These are phyloP conservation scores for Jacana jacana DNA, from an alignment of 2,113 vertebrate genomes.

Conservation along the genomic window DNA sequence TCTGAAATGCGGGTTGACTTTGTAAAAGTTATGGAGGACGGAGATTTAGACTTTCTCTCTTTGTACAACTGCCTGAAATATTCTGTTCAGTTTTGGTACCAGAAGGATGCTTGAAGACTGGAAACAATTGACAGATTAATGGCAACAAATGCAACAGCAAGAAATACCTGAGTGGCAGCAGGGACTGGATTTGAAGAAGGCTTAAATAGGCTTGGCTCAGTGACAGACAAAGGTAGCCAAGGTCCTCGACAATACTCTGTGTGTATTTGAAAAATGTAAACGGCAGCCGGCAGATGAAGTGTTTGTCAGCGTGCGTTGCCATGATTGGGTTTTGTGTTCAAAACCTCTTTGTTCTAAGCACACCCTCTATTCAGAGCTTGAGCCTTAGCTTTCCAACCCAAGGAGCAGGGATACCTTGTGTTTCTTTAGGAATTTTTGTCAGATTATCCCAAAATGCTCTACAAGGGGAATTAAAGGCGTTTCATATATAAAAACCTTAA, in stretches of 20 bases:
- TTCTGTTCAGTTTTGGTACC: not conserved
- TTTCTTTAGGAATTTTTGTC: not conserved
- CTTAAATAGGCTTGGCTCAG: not conserved
- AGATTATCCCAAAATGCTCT: not conserved
- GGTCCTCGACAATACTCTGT: not conserved
- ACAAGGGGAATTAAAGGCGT: not conserved
- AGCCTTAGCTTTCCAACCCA: not conserved
- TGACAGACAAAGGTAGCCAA: not conserved
- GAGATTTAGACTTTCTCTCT: not conserved
- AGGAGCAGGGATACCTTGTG: not conserved
- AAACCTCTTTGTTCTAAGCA: slow-evolving; percentile 14
- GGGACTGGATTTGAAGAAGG: not conserved
- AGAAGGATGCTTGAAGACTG: not conserved
- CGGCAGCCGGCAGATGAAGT: not conserved
- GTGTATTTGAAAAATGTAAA: not conserved
- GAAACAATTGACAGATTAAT: not conserved
- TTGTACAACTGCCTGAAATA: not conserved
- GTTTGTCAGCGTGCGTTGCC: not conserved
- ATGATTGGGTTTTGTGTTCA: not conserved
- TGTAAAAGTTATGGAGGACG: not conserved
- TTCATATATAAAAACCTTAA: not conserved
- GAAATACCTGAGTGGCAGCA: not conserved
- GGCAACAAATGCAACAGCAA: not conserved
- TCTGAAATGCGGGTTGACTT: not conserved
- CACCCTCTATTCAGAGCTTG: not conserved